A percentile compares a stretch with the other conserved stretches of the same genome.
These are phyloP conservation scores for Acinonyx jubatus DNA, from an alignment of 2,113 vertebrate genomes.

Conservation along the genomic window DNA sequence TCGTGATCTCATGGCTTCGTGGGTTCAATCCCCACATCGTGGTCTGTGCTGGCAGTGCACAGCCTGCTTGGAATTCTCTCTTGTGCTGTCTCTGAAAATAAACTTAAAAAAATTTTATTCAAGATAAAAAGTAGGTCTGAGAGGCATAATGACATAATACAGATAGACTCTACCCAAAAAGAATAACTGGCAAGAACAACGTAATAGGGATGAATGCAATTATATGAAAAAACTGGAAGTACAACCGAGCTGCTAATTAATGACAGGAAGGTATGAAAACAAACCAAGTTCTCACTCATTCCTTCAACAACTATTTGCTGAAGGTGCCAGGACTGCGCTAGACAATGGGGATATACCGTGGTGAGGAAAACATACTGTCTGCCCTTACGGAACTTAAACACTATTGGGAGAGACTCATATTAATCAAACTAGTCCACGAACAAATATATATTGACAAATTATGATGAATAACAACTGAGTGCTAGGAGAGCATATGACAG, in stretches of 20 bases:
- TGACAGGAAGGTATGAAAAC: neutral
- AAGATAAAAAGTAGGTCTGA: neutral
- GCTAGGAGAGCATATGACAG: neutral
- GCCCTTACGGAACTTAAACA: neutral
- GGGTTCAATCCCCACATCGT: no score
- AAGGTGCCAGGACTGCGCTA: neutral
- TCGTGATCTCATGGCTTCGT: no score
- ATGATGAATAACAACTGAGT: neutral
- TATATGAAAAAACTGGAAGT: neutral
- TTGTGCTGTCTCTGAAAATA: no score
- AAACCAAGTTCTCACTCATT: neutral
- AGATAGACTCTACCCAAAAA: neutral
- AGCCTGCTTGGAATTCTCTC: no score
- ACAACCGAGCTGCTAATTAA: neutral
- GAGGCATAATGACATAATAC: neutral
- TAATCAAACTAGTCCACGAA: neutral
- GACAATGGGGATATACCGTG: neutral
- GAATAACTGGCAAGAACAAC: neutral
- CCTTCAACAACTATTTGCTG: neutral
- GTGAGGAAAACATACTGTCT: neutral
- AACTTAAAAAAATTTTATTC: no score
- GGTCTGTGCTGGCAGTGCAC: no score
- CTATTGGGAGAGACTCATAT: neutral
- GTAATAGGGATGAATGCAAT: slow-evolving; percentile 24
- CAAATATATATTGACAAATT: neutral